Conservation (phyloP, 2,797 vertebrate genomes). For the Ficedula albicollis region DNA sequence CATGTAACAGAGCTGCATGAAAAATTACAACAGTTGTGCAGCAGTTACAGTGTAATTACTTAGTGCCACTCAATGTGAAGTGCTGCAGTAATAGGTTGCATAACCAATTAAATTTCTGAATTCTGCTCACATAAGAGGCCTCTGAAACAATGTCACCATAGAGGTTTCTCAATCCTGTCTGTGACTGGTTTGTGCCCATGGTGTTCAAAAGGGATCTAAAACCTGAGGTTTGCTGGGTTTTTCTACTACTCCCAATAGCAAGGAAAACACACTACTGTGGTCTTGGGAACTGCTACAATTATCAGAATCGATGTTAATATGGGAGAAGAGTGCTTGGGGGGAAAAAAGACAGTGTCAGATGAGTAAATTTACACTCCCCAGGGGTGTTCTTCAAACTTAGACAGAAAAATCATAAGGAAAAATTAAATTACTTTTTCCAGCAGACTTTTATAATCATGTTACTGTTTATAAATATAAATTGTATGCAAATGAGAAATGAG, state of each 20-base stretch:
- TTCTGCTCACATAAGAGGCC: constrained; percentile 5
- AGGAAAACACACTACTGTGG: neutral
- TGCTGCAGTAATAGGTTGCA: neutral
- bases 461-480: neutral
- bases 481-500: neutral
- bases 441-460: neutral
- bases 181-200: neutral
- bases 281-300: neutral
- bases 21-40: constrained; percentile 50
- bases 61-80: constrained; percentile 37
- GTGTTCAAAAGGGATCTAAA: neutral
- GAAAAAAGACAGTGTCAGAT: neutral
- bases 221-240: neutral
- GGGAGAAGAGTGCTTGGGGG: neutral
- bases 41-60: constrained; percentile 46
- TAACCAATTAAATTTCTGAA: constrained; percentile 22
- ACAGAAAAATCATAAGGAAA: neutral
- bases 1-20: constrained; percentile 22
- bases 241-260: neutral
- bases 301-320: neutral
- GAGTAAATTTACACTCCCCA: neutral
- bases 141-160: neutral
- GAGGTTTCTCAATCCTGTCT: constrained; percentile 17
- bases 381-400: neutral
- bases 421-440: neutral